These are phyloP conservation scores for Horisme vitalbata DNA, from an alignment of 2,888 invertebrate genomes.

Conservation along the genomic window DNA sequence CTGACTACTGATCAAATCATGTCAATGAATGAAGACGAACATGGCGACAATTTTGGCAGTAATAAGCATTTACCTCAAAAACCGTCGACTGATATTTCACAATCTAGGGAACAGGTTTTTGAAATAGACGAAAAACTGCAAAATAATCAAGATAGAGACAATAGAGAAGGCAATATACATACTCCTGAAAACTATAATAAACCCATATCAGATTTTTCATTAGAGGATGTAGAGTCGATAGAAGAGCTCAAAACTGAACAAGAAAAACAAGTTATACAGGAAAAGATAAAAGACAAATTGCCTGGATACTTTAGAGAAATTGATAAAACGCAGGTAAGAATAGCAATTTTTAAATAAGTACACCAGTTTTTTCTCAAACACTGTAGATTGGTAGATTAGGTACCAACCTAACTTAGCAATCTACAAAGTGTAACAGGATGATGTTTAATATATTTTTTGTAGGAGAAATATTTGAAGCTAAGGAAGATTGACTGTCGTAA, in stretches of 20 bases:
- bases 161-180: constrained; percentile 3
- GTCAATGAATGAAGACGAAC: constrained; percentile 20
- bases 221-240: constrained; percentile 40
- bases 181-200: constrained; percentile 45
- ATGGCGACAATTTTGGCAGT: constrained; percentile 5
- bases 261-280: constrained; percentile 13
- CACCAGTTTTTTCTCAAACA: no score
- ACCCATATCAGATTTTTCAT: constrained; percentile 63
- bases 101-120: constrained; percentile 14
- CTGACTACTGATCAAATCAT: constrained; percentile 23
- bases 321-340: constrained; percentile 45
- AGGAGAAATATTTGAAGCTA: constrained; percentile 35
- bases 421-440: no score
- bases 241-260: constrained; percentile 19
- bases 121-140: constrained; percentile 3
- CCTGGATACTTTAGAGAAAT: constrained; percentile 23
- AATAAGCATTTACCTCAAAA: constrained; percentile 5
- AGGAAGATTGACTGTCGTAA: constrained; percentile 3
- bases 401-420: no score
- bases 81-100: constrained; percentile 1
- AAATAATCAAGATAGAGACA: background rate
- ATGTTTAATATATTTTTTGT: constrained; percentile 29
- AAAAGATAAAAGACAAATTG: constrained; percentile 36
- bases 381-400: no score
- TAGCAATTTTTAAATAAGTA: no score